Evolutionary conservation across 2,797 vertebrate species (phyloP), one percentile per base, ranked within the genome.

Genomic region (Molossus molossus): DNA sequence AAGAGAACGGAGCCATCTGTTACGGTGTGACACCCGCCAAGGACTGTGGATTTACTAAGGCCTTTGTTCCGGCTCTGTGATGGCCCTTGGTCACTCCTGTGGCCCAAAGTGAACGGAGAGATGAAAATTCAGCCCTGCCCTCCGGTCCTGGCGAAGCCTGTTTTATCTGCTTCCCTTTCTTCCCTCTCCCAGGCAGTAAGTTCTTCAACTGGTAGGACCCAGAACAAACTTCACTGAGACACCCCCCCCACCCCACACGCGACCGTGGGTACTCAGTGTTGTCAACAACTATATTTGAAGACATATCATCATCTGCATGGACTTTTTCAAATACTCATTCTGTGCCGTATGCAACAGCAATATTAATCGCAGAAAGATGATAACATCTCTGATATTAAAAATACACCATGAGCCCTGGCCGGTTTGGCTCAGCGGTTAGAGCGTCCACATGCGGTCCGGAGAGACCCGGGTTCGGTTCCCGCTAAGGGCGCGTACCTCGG

Each of bases 1-100:
- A 70, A 94, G 90, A 5, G 62, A 33, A 12, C 13, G 50, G 50
- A 80, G 40, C 33, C 90, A 27, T 65, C 90, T 87, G 87, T 75
- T 37, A 85, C 23, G 20, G 45, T 73, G 25, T 10, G 10, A 62
- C 40, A 40, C 27, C 57, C 0, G 9, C 33, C 29, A 53, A 50
- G 50, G 29, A 21, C 12, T 27, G 23, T 0, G n/a, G 27, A 7
- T 29, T 94, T 75, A 64, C 53, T 62, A 29, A 75, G 40, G 48
- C 90, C 76, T 77, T 70, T 75, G 40, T 55, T 79, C 20, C 11
- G 37, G 7, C 55, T 75, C n/a, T 55, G 15, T 45, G 40, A 5
- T 45, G 40, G 40, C 40, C 40, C 40, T 45, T 45, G 40, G 40
- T 45, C 40, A 45, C 40, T 45, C 40, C 40, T 45, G 40, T 45